phyloP scores from a whole-genome alignment of 2,797 vertebrate genomes.

The Neomorphus geoffroyi region DNA sequence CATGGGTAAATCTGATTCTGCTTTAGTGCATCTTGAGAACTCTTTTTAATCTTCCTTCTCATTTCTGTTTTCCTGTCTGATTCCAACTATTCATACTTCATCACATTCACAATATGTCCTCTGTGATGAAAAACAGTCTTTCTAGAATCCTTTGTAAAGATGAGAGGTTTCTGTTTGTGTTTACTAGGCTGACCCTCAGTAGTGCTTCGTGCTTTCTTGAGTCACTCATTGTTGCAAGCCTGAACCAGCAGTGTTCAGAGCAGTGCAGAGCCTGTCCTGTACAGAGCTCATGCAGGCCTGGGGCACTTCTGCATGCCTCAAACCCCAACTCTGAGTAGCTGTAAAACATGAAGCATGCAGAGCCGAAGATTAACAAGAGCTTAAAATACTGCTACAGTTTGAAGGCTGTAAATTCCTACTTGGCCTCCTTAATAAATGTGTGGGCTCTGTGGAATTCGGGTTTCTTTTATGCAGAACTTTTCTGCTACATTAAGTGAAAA shows the following conservation, averaged over 20 bases:
- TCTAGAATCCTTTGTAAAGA: background rate
- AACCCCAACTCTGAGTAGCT: background rate
- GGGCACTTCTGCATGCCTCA: background rate
- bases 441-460: background rate
- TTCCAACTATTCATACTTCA: background rate
- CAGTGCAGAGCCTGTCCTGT: background rate
- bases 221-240: background rate
- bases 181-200: background rate
- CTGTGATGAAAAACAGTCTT: background rate
- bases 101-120: accelerated
- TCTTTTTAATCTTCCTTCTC: background rate
- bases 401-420: background rate
- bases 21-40: background rate
- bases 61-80: background rate
- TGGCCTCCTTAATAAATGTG: background rate
- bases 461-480: background rate
- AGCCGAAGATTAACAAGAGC: background rate
- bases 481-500: background rate
- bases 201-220: background rate
- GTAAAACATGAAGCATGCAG: background rate
- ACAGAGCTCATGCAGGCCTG: background rate
- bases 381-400: background rate
- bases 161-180: accelerated
- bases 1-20: background rate
- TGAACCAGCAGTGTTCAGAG: background rate